Conservation (phyloP, 2,888 invertebrate genomes). For the Diarsia rubi region DNA sequence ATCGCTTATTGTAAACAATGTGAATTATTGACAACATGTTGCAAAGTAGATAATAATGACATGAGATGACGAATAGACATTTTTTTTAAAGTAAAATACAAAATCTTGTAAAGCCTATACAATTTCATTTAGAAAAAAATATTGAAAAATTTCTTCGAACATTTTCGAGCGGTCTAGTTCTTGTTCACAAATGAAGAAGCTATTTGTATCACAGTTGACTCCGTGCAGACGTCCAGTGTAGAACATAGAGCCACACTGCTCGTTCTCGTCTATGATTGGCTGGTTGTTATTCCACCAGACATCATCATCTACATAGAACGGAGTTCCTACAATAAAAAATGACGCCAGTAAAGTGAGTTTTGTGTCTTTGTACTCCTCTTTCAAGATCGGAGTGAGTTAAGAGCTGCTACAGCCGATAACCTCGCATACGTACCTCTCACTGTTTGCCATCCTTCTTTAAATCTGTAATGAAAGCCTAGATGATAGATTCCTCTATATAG, state of each 20-base stretch:
- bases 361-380: neutral
- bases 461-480: conserved; percentile 70
- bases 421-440: conserved; percentile 70
- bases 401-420: neutral
- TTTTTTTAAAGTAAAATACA: neutral
- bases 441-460: conserved; percentile 70
- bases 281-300: conserved; percentile 75
- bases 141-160: neutral
- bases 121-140: neutral
- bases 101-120: neutral
- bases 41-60: neutral
- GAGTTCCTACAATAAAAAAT: conserved; percentile 21
- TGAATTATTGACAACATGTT: neutral
- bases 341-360: neutral
- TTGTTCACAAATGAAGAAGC: conserved; percentile 83
- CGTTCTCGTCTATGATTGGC: conserved; percentile 72
- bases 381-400: neutral
- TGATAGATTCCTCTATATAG: conserved; percentile 51
- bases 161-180: conserved; percentile 56
- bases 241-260: conserved; percentile 82
- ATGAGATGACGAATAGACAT: neutral
- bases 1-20: neutral
- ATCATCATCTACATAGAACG: conserved; percentile 74
- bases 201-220: conserved; percentile 72
- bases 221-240: conserved; percentile 78